These are phyloP conservation scores for Aix galericulata DNA, from an alignment of 2,113 vertebrate species.

Conservation along the genomic window DNA sequence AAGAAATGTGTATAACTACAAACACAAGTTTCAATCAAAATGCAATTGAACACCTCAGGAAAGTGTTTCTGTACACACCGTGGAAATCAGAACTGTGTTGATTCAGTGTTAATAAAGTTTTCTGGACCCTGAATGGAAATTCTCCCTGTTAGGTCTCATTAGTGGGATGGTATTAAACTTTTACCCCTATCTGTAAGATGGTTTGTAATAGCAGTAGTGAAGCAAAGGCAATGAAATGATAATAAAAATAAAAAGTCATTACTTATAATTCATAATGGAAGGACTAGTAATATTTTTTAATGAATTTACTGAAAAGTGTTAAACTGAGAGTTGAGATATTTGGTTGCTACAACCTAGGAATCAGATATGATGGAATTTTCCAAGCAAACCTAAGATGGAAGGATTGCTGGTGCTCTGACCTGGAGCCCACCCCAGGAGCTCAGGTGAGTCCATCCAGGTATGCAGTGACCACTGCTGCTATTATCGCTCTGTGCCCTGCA, in stretches of 20 bases:
- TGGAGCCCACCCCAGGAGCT: neutral
- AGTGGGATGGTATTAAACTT: neutral
- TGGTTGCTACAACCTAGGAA: neutral
- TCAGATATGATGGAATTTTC: neutral
- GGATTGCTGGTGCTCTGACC: neutral
- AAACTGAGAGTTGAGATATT: neutral
- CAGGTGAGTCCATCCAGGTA: neutral
- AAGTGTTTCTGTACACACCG: neutral
- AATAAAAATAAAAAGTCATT: neutral
- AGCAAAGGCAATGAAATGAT: neutral
- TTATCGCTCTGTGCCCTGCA: rapidly evolving
- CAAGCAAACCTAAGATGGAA: neutral
- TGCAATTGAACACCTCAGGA: neutral
- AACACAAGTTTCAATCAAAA: neutral
- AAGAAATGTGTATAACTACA: neutral
- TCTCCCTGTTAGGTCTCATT: neutral
- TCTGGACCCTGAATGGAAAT: neutral
- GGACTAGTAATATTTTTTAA: neutral
- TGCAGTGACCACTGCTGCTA: neutral
- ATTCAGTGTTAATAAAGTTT: neutral
- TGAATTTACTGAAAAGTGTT: neutral
- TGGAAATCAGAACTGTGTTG: neutral
- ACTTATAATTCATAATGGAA: neutral
- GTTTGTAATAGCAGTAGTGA: neutral
- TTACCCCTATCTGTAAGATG: neutral